A percentile compares a stretch with the other conserved stretches of the same genome.
phyloP scores from a whole-genome alignment of 35 echinoderm and acorn worm species.

The Amphiura filiformis region DNA sequence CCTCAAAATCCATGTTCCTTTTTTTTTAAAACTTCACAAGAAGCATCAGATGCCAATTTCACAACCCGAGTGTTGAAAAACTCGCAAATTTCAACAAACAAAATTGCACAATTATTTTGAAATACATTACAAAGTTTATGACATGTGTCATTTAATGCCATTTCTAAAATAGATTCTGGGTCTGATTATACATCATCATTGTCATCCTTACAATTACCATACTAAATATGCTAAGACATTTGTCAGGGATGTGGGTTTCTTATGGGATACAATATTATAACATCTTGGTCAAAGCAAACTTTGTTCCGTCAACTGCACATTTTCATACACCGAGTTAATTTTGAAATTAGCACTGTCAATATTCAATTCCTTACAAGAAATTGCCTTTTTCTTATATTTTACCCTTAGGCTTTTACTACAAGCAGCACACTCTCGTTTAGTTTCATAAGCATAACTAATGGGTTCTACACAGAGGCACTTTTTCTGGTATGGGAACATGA shows the following conservation, averaged over 20 bases:
- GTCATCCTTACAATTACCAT: neutral
- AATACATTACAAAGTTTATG: slow-evolving; percentile 3
- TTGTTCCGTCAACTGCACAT: neutral
- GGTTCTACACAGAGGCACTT: slow-evolving; percentile 12
- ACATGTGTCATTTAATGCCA: neutral
- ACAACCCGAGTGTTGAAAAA: neutral
- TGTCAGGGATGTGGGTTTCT: neutral
- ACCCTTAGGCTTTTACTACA: neutral
- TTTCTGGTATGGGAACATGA: neutral
- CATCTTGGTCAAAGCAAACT: neutral
- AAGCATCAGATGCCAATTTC: neutral
- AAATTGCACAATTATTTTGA: slow-evolving; percentile 16
- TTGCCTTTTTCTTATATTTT: neutral
- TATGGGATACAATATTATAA: neutral
- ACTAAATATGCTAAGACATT: neutral
- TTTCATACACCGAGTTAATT: neutral
- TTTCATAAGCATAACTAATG: too few species aligned
- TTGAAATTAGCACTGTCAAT: slow-evolving; percentile 11
- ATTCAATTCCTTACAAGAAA: neutral
- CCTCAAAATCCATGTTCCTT: slow-evolving; percentile 18
- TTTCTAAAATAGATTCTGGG: neutral
- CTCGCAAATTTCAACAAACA: slow-evolving; percentile 15
- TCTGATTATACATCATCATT: neutral
- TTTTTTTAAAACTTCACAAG: neutral
- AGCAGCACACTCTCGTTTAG: too few species aligned